phyloP scores from a whole-genome alignment of 2,888 invertebrate genomes.

The Agrochola lychnidis region DNA sequence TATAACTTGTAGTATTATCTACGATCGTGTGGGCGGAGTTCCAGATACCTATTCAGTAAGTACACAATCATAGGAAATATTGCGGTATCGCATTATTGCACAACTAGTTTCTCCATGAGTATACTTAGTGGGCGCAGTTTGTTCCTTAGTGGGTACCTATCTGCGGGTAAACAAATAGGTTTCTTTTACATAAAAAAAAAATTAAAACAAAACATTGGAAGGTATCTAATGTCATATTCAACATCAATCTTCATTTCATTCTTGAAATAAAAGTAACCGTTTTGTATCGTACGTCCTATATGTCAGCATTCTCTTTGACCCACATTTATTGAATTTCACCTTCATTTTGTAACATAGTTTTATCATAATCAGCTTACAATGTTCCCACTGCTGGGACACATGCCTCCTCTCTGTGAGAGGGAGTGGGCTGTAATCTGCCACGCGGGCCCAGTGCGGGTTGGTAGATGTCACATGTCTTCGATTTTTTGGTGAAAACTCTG shows the following conservation, averaged over 20 bases:
- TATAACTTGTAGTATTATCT: slow-evolving; percentile 12
- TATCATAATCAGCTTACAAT: too few relatives aligned
- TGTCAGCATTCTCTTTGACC: not conserved
- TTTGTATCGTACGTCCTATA: not conserved
- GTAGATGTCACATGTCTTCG: too few relatives aligned
- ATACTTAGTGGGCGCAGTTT: too few relatives aligned
- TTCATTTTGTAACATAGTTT: not conserved
- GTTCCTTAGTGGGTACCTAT: too few relatives aligned
- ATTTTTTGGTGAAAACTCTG: too few relatives aligned
- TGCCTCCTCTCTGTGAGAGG: too few relatives aligned
- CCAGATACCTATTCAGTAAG: not conserved
- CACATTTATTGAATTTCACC: not conserved
- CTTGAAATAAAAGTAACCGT: not conserved
- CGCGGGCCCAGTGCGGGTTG: too few relatives aligned
- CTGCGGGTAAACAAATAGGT: not conserved
- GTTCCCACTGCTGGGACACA: too few relatives aligned
- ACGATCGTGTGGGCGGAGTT: slow-evolving; percentile 24
- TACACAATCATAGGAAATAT: slow-evolving; percentile 15
- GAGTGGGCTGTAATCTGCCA: too few relatives aligned
- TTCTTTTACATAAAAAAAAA: not conserved
- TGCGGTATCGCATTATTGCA: not conserved
- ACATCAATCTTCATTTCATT: too few relatives aligned
- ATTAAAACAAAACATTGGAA: not conserved
- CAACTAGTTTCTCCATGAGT: not conserved
- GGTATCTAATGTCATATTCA: not conserved